Base-by-base conservation (phyloP, 2,888 invertebrate species). In the Habrosyne pyritoides region DNA sequence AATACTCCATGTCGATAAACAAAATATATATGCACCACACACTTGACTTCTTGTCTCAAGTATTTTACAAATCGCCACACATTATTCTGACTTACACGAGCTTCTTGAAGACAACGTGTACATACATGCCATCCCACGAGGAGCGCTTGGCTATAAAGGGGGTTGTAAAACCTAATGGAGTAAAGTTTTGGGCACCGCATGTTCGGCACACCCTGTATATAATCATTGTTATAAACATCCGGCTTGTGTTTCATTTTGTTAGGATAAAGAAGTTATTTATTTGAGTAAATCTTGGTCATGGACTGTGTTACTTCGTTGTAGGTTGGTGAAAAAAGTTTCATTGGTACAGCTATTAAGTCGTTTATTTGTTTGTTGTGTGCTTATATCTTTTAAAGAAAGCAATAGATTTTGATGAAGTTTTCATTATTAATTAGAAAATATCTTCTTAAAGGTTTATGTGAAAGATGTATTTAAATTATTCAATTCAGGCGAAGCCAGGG, bases 101-200 rank as follows among this genome's bases (percentile, higher is more conserved):
- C 30, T 2, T n/a, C n/a, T n/a, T 5, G 33, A 33, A 5, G 33
- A 33, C 33, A 33, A 42, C 42, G 14, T 14, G 36, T 36, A 36
- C 7, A n/a, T 22, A 48, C 48, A 26, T 26, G 14, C 2, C 49
- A 24, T 48, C 49, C 18, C 18, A 12, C 50, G 4, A 21, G 21
- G 14, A 53, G 54, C 63, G 60, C 61, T 62, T 59, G 58, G 58
- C 53, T 60, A 52, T 57, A 54, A 59, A 59, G 63, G 59, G 59
- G 59, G 60, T 54, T 54, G 52, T 64, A 62, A 62, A 52, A 53
- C 55, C 59, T 63, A 66, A 69, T 66, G 64, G 62, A 57, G 57
- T 56, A 71, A 76, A 61, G 58, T 77, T 75, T 68, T 49, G 64
- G 65, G 53, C 59, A 55, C 28, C 28, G 50, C 28, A 50, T 50